Evolutionary conservation across 2,113 vertebrate genomes (phyloP), one percentile per base, ranked within the genome.

Genomic region (Hypomesus transpacificus): DNA sequence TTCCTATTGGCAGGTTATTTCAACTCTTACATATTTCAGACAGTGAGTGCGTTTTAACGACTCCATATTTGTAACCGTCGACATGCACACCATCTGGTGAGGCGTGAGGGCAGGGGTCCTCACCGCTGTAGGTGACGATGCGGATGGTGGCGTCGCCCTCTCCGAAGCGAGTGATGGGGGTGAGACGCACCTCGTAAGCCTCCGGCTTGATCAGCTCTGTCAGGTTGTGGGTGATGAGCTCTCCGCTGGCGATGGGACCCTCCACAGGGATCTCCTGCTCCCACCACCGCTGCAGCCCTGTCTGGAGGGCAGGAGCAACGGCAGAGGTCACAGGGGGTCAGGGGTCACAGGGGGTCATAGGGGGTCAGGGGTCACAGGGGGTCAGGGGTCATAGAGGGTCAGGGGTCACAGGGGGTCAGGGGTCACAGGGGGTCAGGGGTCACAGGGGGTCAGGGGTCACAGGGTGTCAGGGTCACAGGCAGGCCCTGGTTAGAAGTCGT

Each of bases 231-330:
- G 95, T 98, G 87, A 98, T 96, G 69, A 98, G 79, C 75, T 98
- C 96, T 71, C 97, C 97, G 77, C 94, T 96, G 83, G 94, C 94
- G 80, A 98, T 95, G 3, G 93, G 87, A 3, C 92, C 92, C 14
- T 96, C 94, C 80, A 98, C 94, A 0, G 96, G 91, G 84, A 99
- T 98, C 74, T 99, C 97, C 75, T 97, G 96, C 63, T 98, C 96
- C 96, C 96, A 98, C 97, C 97, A 99, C 50, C 97, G 95, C 84
- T 96, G 94, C 20, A 95, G 92, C 3, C 97, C 97, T 16, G 94
- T 95, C 97, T 99, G 86, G 3, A 53, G 4, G 1, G 9, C 17
- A 66, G 39, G 69, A 81, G 13, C 46, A 56, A 53, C 26, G 52
- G 11, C 16, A 16, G 17, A 51, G 52, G 53, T 28, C 63, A 50